Percentiles rank a stretch among this genome's conserved stretches.
These are phyloP conservation scores for Ammodytes marinus DNA, from an alignment of 2,113 vertebrate species.

Conservation along the genomic window DNA sequence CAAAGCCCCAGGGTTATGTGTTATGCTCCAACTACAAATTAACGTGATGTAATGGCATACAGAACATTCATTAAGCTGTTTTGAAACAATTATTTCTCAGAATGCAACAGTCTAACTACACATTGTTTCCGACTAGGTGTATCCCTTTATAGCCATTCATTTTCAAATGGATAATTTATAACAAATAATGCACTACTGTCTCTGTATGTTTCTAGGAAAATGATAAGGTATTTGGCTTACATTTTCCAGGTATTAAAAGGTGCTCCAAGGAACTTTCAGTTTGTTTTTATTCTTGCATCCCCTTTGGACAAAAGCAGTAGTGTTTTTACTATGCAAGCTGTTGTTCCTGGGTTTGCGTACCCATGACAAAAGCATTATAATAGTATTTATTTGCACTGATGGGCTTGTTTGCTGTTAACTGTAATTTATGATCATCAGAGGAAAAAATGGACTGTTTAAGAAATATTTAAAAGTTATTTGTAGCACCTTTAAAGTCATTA, in stretches of 20 bases:
- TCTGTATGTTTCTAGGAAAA: slow-evolving; percentile 23
- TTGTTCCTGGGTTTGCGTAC: too few relatives aligned
- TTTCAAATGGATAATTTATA: slow-evolving; percentile 20
- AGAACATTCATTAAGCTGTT: slow-evolving; percentile 34
- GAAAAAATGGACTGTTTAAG: too few relatives aligned
- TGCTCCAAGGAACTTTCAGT: too few relatives aligned
- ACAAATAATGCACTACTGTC: slow-evolving; percentile 18
- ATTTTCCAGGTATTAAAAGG: not conserved
- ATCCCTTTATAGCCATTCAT: slow-evolving; percentile 34
- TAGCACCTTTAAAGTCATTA: not conserved
- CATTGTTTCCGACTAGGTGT: slow-evolving; percentile 31
- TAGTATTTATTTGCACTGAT: too few relatives aligned
- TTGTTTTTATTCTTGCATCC: too few relatives aligned
- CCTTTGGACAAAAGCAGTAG: too few relatives aligned
- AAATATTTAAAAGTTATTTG: too few relatives aligned
- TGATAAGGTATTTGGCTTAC: not conserved
- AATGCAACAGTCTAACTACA: not conserved
- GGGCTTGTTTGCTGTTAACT: too few relatives aligned
- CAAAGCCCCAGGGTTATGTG: slow-evolving; percentile 7
- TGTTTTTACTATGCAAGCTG: too few relatives aligned
- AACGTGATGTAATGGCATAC: slow-evolving; percentile 13
- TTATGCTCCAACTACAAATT: not conserved
- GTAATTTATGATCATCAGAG: too few relatives aligned
- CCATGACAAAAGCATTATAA: too few relatives aligned
- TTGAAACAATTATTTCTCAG: slow-evolving; percentile 38